Percentiles rank a stretch among this genome's conserved stretches.
Conservation (phyloP, 1,140 invertebrate species). For the Drosophila ercepeae region DNA sequence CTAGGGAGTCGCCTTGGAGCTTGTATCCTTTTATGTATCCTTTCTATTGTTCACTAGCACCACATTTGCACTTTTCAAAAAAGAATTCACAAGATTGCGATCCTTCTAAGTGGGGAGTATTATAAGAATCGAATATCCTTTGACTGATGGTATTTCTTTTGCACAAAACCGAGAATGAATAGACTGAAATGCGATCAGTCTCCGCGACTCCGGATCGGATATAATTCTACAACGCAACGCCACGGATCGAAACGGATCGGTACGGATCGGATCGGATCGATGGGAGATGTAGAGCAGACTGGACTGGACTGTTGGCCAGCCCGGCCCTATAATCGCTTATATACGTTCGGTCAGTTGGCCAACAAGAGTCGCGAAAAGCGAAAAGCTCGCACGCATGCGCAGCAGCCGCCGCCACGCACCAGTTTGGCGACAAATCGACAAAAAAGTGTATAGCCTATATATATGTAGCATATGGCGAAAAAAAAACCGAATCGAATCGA, state of each 20-base stretch:
- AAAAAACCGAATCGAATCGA: constrained; percentile 37
- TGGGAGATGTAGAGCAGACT: constrained; percentile 77
- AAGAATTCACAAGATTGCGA: constrained; percentile 35
- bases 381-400: constrained; percentile 67
- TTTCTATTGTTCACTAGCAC: constrained; percentile 17
- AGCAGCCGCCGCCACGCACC: constrained; percentile 79
- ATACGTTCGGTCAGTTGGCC: constrained; percentile 82
- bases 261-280: constrained; percentile 35
- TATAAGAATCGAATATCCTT: constrained; percentile 21
- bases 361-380: constrained; percentile 38
- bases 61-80: constrained; percentile 52
- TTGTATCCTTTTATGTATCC: constrained; percentile 6
- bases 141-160: background rate
- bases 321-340: constrained; percentile 84
- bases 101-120: constrained; percentile 5
- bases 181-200: too few relatives aligned
- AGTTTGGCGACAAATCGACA: constrained; percentile 78
- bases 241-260: constrained; percentile 10
- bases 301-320: constrained; percentile 83
- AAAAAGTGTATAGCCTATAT: constrained; percentile 31
- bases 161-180: constrained; percentile 1
- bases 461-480: constrained; percentile 45
- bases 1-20: constrained; percentile 7
- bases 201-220: background rate
- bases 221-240: constrained; percentile 6